Evolutionary conservation across 2,888 invertebrate species (phyloP).

Genomic region (Sceliomorpha sp.): DNA sequence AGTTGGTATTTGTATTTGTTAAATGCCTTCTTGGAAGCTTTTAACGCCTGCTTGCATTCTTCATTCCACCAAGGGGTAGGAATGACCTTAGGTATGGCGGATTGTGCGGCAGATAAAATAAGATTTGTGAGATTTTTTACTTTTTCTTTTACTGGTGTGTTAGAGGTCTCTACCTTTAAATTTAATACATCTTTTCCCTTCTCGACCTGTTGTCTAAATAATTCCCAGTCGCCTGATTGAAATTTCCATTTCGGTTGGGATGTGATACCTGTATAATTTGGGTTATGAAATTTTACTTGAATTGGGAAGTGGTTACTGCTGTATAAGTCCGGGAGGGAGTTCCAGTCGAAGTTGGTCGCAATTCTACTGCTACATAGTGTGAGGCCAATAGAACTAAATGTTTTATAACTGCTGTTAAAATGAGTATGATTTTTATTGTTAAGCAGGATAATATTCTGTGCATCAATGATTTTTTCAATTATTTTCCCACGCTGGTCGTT

Average conservation of each 20-base stretch:
- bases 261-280: no score
- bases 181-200: no score
- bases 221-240: no score
- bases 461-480: constrained; percentile 48
- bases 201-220: no score
- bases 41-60: neutral
- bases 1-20: constrained; percentile 17
- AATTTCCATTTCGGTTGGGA: no score
- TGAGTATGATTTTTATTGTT: constrained; percentile 45
- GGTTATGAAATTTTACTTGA: no score
- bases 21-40: constrained; percentile 9
- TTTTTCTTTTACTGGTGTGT: no score
- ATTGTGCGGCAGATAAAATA: no score
- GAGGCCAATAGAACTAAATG: constrained; percentile 52
- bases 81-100: no score
- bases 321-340: constrained; percentile 8
- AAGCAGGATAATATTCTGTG: constrained; percentile 25
- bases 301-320: constrained; percentile 54
- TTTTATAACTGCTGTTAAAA: constrained; percentile 29
- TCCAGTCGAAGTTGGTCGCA: constrained; percentile 6
- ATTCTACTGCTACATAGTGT: constrained; percentile 29
- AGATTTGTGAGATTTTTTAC: no score
- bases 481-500: constrained; percentile 52
- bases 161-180: no score
- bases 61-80: constrained; percentile 33